Evolutionary conservation across 2,113 vertebrate genomes (phyloP).

Genomic region (Melanerpes formicivorus): DNA sequence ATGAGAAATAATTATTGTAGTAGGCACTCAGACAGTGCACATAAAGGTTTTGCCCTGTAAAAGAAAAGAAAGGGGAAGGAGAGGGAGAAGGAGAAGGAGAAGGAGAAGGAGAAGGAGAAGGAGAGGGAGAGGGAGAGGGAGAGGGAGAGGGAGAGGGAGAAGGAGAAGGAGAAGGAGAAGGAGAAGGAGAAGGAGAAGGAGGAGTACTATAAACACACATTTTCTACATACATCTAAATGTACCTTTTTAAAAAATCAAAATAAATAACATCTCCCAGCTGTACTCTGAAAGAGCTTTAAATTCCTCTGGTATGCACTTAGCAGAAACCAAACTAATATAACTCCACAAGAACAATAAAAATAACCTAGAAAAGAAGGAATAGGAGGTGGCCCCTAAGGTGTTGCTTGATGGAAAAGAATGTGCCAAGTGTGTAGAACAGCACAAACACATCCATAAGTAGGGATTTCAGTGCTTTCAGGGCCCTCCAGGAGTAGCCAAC

Average conservation of each 20-base stretch:
- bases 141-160: too few relatives aligned
- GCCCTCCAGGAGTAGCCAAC: not conserved
- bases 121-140: not conserved
- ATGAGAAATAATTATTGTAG: not conserved
- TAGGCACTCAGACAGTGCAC: not conserved
- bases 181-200: not conserved
- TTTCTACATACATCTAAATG: not conserved
- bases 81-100: not conserved
- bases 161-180: too few relatives aligned
- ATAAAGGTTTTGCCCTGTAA: not conserved
- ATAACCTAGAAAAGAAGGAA: not conserved
- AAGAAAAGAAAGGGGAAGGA: fast-evolving
- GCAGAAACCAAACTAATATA: not conserved
- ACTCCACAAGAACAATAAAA: not conserved
- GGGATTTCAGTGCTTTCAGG: not conserved
- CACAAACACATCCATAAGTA: fast-evolving
- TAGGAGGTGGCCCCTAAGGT: not conserved
- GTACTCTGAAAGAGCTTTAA: not conserved
- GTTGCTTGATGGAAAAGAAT: not conserved
- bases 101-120: not conserved
- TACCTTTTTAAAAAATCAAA: not conserved
- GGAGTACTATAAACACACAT: not conserved
- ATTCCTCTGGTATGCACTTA: not conserved
- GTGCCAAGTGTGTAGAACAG: not conserved
- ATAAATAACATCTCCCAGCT: not conserved